These are phyloP conservation scores for Tyria jacobaeae DNA, from an alignment of 2,888 invertebrate genomes.

Conservation along the genomic window DNA sequence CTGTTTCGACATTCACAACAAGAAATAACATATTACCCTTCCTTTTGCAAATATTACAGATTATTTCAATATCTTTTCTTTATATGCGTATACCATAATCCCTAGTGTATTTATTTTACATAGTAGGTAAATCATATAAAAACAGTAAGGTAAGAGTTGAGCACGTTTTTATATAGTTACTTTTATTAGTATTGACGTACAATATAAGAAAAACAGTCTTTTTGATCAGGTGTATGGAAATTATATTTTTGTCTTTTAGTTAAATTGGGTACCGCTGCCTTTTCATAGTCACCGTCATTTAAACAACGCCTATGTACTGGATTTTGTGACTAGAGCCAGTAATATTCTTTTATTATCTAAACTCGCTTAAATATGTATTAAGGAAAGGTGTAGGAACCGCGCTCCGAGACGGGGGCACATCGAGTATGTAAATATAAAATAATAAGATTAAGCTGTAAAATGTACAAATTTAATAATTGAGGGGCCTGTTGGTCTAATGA, in stretches of 20 bases:
- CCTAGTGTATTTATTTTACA: not conserved
- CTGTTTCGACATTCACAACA: too few relatives aligned
- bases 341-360: conserved; percentile 11
- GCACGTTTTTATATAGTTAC: not conserved
- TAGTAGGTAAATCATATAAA: not conserved
- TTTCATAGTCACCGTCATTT: too few relatives aligned
- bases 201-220: not conserved
- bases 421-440: conserved; percentile 2
- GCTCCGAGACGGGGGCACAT: conserved; percentile 1
- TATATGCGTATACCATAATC: not conserved
- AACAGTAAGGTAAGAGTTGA: not conserved
- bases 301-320: too few relatives aligned
- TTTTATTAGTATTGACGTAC: too few relatives aligned
- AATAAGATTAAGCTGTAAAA: not conserved
- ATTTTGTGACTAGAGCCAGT: conserved; percentile 5
- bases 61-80: not conserved
- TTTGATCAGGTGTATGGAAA: not conserved
- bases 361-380: conserved; percentile 8
- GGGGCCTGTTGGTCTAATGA: too few relatives aligned
- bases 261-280: too few relatives aligned
- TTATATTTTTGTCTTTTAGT: not conserved
- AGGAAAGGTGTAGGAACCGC: conserved; percentile 6
- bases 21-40: too few relatives aligned
- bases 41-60: not conserved
- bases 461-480: too few relatives aligned